Evolutionary conservation across 2,888 invertebrate species (phyloP), one percentile per base, ranked within the genome.

Genomic region (Himalopsyche tibetana): DNA sequence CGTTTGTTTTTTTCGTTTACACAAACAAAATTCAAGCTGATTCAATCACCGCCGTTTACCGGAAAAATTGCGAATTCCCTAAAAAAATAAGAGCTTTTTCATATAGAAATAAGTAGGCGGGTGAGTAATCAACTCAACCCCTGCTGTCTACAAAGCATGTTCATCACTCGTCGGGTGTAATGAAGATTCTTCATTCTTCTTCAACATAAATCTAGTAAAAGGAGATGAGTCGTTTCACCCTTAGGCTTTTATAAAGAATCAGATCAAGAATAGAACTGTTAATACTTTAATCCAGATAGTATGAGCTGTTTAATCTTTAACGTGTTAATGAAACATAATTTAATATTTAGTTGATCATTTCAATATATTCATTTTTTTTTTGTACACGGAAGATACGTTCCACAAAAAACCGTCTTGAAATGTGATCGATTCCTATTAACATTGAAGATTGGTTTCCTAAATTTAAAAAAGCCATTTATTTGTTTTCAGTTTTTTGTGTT

Each of bases 151-250:
- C 63, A 63, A 19, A 19, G 63, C 63, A 28, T 28, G 63, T 63
- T 63, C 63, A 63, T 63, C 63, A 63, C 63, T 63, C 63, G 63
- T 63, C 63, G 63, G 63, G 28, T 63, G 63, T 63, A 63, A 63
- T 63, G 63, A 63, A 63, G 63, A 63, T 63, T 63, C 28, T 28
- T 28, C 63, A 63, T 63, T 63, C 63, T 63, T 63, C 19, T 63
- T 63, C 63, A 28, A 63, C 63, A 63, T 63, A 19, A 63, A 63
- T 63, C 63, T 63, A 19, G 63, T 63, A 63, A 63, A 19, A 63
- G 63, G n/a, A 63, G 63, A 63, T 19, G 63, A 63, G 63, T n/a
- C 63, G 63, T 63, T 63, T 63, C 28, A 8, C 63, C 63, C 63
- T 63, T 11, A 63, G 63, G 63, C 63, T 63, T 63, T 19, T 63